phyloP scores from a whole-genome alignment of 2,113 vertebrate genomes.

The Opisthocomus hoazin region DNA sequence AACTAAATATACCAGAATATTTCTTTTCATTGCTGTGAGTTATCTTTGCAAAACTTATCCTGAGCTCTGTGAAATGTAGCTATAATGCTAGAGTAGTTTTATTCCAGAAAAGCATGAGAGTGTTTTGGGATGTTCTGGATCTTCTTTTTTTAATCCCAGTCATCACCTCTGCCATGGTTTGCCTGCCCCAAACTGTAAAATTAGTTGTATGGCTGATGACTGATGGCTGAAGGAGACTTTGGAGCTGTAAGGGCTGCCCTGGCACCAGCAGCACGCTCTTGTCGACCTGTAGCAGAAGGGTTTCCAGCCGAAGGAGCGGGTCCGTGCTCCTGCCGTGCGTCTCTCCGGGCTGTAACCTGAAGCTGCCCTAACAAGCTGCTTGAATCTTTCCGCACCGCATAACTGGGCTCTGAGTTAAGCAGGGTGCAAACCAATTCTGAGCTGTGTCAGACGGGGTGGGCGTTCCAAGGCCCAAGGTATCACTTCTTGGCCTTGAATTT shows the following conservation, averaged over 20 bases:
- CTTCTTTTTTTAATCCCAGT: neutral
- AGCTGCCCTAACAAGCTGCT: constrained; percentile 1
- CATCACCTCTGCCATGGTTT: neutral
- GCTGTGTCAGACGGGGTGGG: neutral
- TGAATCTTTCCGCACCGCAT: constrained; percentile 11
- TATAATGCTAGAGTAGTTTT: neutral
- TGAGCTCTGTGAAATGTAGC: neutral
- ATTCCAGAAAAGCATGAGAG: neutral
- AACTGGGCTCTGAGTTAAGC: neutral
- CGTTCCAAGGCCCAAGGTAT: neutral
- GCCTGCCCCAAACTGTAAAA: neutral
- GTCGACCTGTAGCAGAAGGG: accelerated
- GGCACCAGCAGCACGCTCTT: accelerated
- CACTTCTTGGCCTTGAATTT: neutral
- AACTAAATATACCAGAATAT: constrained; percentile 30
- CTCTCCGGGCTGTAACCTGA: neutral
- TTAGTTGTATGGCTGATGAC: neutral
- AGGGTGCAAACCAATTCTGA: neutral
- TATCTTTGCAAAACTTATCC: neutral
- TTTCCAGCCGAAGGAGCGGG: neutral
- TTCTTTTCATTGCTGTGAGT: neutral
- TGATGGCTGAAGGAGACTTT: neutral
- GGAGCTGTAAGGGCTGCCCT: neutral
- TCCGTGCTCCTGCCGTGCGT: neutral
- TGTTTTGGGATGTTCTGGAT: neutral